Evolutionary conservation across 2,113 vertebrate genomes (phyloP), one percentile per base, ranked within the genome.

Genomic region (Toxostoma redivivum): DNA sequence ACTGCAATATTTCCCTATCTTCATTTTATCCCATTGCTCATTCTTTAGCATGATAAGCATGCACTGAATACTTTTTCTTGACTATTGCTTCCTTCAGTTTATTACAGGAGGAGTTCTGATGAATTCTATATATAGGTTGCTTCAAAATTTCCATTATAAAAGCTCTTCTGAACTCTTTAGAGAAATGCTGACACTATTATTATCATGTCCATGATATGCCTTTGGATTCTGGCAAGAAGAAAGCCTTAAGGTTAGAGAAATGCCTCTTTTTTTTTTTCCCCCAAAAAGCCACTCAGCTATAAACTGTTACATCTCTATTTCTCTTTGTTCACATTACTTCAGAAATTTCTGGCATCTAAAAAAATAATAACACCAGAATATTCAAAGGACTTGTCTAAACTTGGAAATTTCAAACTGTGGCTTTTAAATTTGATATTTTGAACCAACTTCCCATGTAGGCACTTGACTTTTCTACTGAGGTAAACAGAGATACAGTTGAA

Each of bases 61-160:
- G 31, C 62, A 54, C 18, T 69, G 42, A 24, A 33, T 73, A 51
- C 58, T 57, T 81, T 66, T 86, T 82, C 54, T 62, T 1, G 0
- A 44, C 18, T 71, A 23, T 21, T 66, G 24, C 30, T 88, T 86
- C 72, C 15, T 92, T 90, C 60, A 77, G 30, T 90, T 96, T 92
- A 51, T 93, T 92, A 72, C 42, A 70, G 67, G 60, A 88, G 77
- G 58, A 70, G 42, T 7, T 82, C 50, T 73, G 69, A 77, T 66
- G 71, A 92, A 81, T 92, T 87, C 84, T 92, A 38, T 87, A 65
- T 80, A 72, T 67, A 91, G 57, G 4, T 89, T 89, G 27, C 70
- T 81, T 92, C 61, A 94, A 61, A 87, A 85, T 97, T 93, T 96
- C 87, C 78, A 70, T 88, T 90, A 73, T 90, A 94, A 95, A 94